Percentiles rank a stretch among this genome's conserved stretches.
These are phyloP conservation scores for Mormoops blainvillei DNA, from an alignment of 2,113 vertebrate genomes.

Conservation along the genomic window DNA sequence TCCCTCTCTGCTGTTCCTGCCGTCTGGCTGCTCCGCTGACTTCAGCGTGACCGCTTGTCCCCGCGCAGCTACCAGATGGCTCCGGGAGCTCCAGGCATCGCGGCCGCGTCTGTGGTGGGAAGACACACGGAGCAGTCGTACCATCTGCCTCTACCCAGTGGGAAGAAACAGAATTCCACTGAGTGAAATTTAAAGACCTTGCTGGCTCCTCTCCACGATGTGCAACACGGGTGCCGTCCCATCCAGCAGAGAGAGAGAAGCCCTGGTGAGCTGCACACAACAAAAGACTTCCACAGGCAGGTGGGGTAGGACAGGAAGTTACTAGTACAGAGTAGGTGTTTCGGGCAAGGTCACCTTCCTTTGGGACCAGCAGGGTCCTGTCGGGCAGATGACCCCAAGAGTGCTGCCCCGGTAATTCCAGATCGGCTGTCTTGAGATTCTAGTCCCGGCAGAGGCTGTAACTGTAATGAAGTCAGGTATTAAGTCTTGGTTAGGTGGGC, in stretches of 20 bases:
- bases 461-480: not conserved
- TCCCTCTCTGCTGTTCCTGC: not conserved
- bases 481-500: not conserved
- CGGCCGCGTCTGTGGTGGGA: not conserved
- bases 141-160: not conserved
- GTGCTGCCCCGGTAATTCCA: not conserved
- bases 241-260: not conserved
- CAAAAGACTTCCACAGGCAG: not conserved
- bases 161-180: not conserved
- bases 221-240: rapidly evolving
- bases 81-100: not conserved
- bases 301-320: too few species aligned
- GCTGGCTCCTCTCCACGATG: not conserved
- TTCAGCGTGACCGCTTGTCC: not conserved
- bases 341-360: not conserved
- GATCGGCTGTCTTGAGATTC: too few species aligned
- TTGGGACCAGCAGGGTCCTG: not conserved
- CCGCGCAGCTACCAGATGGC: not conserved
- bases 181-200: not conserved
- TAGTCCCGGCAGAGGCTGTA: not conserved
- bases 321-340: not conserved
- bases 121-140: rapidly evolving
- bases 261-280: not conserved
- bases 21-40: not conserved
- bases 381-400: not conserved